Evolutionary conservation across 1,140 invertebrate species (phyloP).

Genomic region (Probaryconus sp.): DNA sequence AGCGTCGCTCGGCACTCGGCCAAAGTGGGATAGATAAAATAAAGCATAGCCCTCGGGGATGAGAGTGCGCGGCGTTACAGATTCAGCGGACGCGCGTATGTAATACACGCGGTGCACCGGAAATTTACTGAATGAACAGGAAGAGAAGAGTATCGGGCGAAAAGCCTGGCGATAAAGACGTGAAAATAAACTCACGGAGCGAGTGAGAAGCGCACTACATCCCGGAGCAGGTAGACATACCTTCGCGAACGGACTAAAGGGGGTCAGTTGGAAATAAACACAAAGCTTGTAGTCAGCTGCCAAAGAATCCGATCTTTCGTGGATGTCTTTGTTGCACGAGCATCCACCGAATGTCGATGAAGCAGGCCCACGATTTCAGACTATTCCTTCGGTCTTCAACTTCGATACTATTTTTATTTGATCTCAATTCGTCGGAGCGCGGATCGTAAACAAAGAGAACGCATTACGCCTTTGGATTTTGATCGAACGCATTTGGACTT

Average conservation of each 20-base stretch:
- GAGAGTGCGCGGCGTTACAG: not conserved
- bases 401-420: slow-evolving; percentile 32
- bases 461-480: too few species aligned
- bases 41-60: not conserved
- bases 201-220: slow-evolving; percentile 4
- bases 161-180: slow-evolving; percentile 43
- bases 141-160: slow-evolving; percentile 41
- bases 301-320: slow-evolving; percentile 68
- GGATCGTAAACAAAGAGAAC: too few species aligned
- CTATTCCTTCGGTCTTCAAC: slow-evolving; percentile 11
- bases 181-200: slow-evolving; percentile 63
- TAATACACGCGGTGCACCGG: slow-evolving; percentile 17
- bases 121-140: slow-evolving; percentile 59
- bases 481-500: too few species aligned
- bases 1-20: slow-evolving; percentile 23
- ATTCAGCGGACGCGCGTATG: slow-evolving; percentile 6
- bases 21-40: slow-evolving; percentile 35
- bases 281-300: slow-evolving; percentile 65
- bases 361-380: slow-evolving; percentile 34
- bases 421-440: not conserved
- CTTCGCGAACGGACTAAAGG: slow-evolving; percentile 63
- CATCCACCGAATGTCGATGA: slow-evolving; percentile 56
- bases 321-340: slow-evolving; percentile 62
- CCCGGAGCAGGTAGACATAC: slow-evolving; percentile 51
- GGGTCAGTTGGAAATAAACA: slow-evolving; percentile 72